Evolutionary conservation across 2,113 vertebrate genomes (phyloP), one percentile per base, ranked within the genome.

Genomic region (Brachyistius frenatus): DNA sequence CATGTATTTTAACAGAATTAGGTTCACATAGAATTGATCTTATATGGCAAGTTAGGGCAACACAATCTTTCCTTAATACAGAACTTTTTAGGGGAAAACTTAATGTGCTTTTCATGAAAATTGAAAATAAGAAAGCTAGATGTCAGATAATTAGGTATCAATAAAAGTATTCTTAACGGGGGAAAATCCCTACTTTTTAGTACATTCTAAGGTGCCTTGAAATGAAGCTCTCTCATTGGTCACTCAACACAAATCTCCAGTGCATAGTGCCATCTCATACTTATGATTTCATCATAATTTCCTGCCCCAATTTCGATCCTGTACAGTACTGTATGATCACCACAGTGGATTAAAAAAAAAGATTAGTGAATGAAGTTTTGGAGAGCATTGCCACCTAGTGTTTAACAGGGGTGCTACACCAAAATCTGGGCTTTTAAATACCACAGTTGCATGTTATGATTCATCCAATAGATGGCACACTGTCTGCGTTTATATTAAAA

Each of bases 401-500:
- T 55, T 78, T 55, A 0, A 72, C 85, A 58, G 39, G 5, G 64
- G 46, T 1, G 41, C 31, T 78, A 66, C 80, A 75, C 30, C 30
- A 61, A 80, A 73, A 81, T 35, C 1, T 36, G 11, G 11, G 1
- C 14, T 1, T 7, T 53, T 53, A 1, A 37, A 31, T n/a, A 31
- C 50, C 10, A 16, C n/a, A 50, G 31, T 4, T 80, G 64, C 63
- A 75, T 3, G 5, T 56, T 44, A 14, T 13, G 5, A 46, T 61
- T 66, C 53, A 23, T 52, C 87, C 91, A 71, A 57, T 80, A 91
- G 92, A 83, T 89, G 92, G 88, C 89, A 89, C 55, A 31, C 76
- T 90, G 50, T 78, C 66, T 85, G 55, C 77, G 85, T 80, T 52
- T 66, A 78, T 4, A n/a, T 55, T 23, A 16, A 16, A 50, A 36